A percentile compares a stretch with the other conserved stretches of the same genome.
Conservation (phyloP, 2,113 vertebrate species). For the Saguinus imperator region DNA sequence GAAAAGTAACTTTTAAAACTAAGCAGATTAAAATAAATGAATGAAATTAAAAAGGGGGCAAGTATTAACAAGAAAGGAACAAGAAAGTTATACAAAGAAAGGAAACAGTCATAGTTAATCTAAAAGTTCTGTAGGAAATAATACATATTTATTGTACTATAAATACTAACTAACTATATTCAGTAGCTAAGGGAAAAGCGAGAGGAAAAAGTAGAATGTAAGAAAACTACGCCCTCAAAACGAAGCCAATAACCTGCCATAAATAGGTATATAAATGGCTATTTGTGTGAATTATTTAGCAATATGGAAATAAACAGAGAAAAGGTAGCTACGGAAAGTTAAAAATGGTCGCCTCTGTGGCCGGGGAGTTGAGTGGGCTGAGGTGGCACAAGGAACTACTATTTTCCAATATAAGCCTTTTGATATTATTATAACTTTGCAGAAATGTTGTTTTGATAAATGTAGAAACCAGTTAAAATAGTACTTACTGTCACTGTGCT, state of each 20-base stretch:
- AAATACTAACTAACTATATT: not conserved
- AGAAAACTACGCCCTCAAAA: not conserved
- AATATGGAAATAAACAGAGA: not conserved
- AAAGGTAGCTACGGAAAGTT: not conserved
- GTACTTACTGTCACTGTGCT: not conserved
- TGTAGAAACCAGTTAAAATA: not conserved
- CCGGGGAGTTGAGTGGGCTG: not conserved
- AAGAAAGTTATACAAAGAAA: not conserved
- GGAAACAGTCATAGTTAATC: not conserved
- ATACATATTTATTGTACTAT: not conserved
- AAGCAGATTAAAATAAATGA: not conserved
- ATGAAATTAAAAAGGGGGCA: not conserved
- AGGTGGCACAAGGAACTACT: not conserved
- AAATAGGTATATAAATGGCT: not conserved
- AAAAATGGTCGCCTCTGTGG: not conserved
- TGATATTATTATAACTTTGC: not conserved
- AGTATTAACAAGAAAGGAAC: not conserved
- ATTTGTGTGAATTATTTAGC: not conserved
- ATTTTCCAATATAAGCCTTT: not conserved
- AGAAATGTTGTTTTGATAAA: not conserved
- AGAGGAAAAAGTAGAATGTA: not conserved
- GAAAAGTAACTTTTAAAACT: not conserved
- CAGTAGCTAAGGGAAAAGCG: not conserved
- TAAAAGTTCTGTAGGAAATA: not conserved
- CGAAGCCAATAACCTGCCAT: not conserved